Evolutionary conservation across 2,113 vertebrate genomes (phyloP), one percentile per base, ranked within the genome.

Genomic region (Stomatorhinus ivindoensis): DNA sequence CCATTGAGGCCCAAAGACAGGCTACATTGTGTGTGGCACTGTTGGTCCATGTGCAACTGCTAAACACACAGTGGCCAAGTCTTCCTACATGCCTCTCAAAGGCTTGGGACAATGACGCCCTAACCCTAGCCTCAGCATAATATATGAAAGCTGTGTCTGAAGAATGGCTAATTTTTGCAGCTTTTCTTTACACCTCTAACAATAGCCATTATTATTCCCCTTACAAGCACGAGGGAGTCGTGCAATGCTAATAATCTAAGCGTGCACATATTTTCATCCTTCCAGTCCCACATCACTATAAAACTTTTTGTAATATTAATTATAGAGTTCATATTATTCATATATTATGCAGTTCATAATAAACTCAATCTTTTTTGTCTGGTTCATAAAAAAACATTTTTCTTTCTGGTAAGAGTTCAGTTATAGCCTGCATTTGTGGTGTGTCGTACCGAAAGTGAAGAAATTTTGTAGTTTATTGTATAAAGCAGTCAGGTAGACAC

Each of bases 1-100:
- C 87, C 87, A 76, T 73, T 73, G 87, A 76, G 61, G 27, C 15
- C n/a, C 46, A 73, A 46, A 73, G 65, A 88, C 42, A 88, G 44
- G 65, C 87, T 47, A 46, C 27, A 65, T 88, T 65, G 87, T 82
- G 27, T 82, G 46, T 53, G 87, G 19, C 87, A 19, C 19, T n/a
- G 6, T 61, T 31, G 35, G 86, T 39, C 47, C 86, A 27, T 27
- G 13, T 27, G 86, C n/a, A 55, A 15, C 15, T 13, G 50, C 50
- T 31, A 21, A n/a, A 48, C 27, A 87, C 50, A 55, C 47, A 55
- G 83, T 39, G 24, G 87, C 48, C 53, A 88, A 19, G n/a, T 39
- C 65, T 39, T 27, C 58, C 47, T 58, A 42, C 55, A 39, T 35
- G 27, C 87, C 39, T 21, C 17, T 39, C 69, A 50, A 35, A 46